Conservation (phyloP, 2,888 invertebrate species). For the Tortrix viridana region DNA sequence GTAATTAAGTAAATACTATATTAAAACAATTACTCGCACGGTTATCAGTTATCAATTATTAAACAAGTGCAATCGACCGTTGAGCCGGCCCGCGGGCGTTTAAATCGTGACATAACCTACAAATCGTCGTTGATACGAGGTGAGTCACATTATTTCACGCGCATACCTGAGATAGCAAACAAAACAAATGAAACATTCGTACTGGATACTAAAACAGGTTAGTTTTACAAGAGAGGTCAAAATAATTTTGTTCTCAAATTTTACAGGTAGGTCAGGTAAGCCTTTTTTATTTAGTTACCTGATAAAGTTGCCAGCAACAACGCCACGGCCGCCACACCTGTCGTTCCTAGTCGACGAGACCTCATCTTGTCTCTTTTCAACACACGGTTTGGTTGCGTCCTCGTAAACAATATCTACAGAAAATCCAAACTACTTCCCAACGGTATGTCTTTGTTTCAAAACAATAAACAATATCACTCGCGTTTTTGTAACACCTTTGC, state of each 20-base stretch:
- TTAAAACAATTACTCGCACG: too few species aligned
- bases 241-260: slow-evolving; percentile 9
- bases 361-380: slow-evolving; percentile 80
- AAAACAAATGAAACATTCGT: slow-evolving; percentile 14
- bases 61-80: slow-evolving; percentile 3
- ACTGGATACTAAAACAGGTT: not conserved
- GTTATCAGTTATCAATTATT: too few species aligned
- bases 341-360: slow-evolving; percentile 70
- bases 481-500: slow-evolving; percentile 70
- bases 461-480: slow-evolving; percentile 76
- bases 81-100: slow-evolving; percentile 14
- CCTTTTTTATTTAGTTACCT: slow-evolving; percentile 63
- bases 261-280: slow-evolving; percentile 16
- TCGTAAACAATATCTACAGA: slow-evolving; percentile 69
- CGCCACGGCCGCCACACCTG: slow-evolving; percentile 79
- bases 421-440: slow-evolving; percentile 64
- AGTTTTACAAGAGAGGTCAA: not conserved
- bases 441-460: slow-evolving; percentile 65
- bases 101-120: slow-evolving; percentile 33
- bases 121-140: slow-evolving; percentile 30
- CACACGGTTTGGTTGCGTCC: slow-evolving; percentile 66
- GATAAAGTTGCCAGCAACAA: slow-evolving; percentile 74
- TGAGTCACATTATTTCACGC: slow-evolving; percentile 32
- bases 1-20: too few species aligned
- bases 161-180: slow-evolving; percentile 21